Conservation (phyloP, 2,888 invertebrate genomes). For the Adelphocoris suturalis region DNA sequence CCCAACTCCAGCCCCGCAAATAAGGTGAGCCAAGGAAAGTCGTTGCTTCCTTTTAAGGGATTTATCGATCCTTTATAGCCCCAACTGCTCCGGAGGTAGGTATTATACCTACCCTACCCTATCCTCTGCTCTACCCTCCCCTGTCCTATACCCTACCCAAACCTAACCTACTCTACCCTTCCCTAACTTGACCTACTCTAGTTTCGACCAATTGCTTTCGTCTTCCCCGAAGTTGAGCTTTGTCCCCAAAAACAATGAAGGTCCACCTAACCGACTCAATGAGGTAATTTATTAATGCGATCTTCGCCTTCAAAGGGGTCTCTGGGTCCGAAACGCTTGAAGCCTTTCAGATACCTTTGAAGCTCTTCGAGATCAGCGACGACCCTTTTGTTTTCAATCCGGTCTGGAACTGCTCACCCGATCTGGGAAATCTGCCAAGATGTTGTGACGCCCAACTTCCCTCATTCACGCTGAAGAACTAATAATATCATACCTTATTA, state of each 20-base stretch:
- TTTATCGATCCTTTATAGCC: conserved; percentile 18
- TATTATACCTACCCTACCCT: too few species aligned
- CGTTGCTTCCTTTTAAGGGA: conserved; percentile 12
- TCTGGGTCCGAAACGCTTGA: background rate
- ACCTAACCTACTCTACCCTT: background rate
- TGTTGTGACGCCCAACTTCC: too few species aligned
- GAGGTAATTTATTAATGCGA: background rate
- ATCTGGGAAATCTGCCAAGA: too few species aligned
- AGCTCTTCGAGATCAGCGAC: too few species aligned
- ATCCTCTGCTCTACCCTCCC: too few species aligned
- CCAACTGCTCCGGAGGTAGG: background rate
- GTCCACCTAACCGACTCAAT: background rate
- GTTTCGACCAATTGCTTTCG: conserved; percentile 19
- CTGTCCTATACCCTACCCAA: too few species aligned
- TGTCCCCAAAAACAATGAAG: background rate
- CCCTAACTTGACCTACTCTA: background rate
- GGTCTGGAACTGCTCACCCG: too few species aligned
- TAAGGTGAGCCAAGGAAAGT: background rate
- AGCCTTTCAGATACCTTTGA: too few species aligned
- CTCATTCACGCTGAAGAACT: too few species aligned
- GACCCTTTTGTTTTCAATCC: too few species aligned
- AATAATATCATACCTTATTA: too few species aligned
- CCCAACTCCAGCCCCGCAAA: background rate
- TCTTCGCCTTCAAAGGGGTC: background rate
- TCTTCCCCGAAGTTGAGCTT: conserved; percentile 1